A percentile compares a stretch with the other conserved stretches of the same genome.
phyloP scores from a whole-genome alignment of 2,797 vertebrate genomes.

The Acanthornis magna region DNA sequence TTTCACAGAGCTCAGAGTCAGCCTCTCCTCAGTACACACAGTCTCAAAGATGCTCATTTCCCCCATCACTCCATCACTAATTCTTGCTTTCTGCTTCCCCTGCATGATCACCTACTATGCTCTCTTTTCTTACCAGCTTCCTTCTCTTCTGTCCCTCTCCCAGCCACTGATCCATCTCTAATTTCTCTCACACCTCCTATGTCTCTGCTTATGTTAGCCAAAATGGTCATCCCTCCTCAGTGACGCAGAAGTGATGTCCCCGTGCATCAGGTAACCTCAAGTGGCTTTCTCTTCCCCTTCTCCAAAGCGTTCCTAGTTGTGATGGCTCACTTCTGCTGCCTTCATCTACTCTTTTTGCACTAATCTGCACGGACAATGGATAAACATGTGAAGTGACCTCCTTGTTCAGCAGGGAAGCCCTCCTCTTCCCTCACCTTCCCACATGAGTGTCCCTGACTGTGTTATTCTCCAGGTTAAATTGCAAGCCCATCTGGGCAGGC shows the following conservation, averaged over 20 bases:
- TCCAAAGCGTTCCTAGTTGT: neutral
- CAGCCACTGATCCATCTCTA: neutral
- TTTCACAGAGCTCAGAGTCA: neutral
- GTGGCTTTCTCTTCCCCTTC: neutral
- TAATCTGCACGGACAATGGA: neutral
- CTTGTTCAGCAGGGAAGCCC: neutral
- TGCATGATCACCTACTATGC: rapidly evolving
- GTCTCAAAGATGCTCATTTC: neutral
- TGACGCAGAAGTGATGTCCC: neutral
- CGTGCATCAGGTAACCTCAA: neutral
- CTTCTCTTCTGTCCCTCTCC: neutral
- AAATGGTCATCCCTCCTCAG: neutral
- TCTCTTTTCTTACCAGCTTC: neutral
- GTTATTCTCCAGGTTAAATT: neutral
- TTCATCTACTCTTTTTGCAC: neutral
- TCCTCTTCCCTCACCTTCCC: neutral
- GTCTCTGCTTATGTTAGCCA: neutral
- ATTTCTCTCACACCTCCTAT: neutral
- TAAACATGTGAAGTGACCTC: neutral
- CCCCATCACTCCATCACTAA: rapidly evolving
- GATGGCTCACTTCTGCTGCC: neutral
- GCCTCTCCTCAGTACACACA: neutral
- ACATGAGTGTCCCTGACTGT: neutral
- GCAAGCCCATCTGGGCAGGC: neutral
- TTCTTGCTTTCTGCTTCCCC: neutral